phyloP scores from a whole-genome alignment of 2,113 vertebrate species.

The Carassius carassius region DNA sequence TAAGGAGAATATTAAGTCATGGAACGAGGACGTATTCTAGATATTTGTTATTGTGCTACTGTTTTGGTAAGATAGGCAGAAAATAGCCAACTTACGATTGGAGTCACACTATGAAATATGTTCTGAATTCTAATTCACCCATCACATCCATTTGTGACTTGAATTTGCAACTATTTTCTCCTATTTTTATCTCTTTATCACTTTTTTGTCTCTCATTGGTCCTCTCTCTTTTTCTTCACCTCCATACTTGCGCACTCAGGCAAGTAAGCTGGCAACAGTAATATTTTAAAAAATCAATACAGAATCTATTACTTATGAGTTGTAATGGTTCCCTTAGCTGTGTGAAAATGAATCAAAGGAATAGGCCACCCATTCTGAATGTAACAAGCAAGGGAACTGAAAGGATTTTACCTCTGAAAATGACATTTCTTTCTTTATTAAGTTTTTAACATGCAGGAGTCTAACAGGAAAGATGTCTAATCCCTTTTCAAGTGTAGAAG shows the following conservation, averaged over 20 bases:
- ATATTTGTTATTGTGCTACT: constrained; percentile 2
- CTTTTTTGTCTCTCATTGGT: background rate
- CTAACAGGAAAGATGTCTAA: background rate
- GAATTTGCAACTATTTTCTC: background rate
- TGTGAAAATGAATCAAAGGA: constrained; percentile 6
- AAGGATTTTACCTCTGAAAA: background rate
- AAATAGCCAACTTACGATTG: background rate
- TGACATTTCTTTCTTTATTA: background rate
- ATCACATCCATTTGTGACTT: background rate
- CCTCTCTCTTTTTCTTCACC: background rate
- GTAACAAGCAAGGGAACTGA: background rate
- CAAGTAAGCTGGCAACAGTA: constrained; percentile 1
- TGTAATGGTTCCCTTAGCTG: background rate
- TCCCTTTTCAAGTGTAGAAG: background rate
- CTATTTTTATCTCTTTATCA: background rate
- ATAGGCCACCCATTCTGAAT: background rate
- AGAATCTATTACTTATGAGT: constrained; percentile 30
- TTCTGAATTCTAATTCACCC: background rate
- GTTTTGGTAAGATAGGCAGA: constrained; percentile 17
- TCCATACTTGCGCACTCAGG: background rate
- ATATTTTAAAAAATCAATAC: constrained; percentile 31
- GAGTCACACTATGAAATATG: background rate
- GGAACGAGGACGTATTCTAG: background rate
- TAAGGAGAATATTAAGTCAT: constrained; percentile 12
- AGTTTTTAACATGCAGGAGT: background rate